Conservation (phyloP, 1,140 invertebrate species). For the Vanessa tameamea region DNA sequence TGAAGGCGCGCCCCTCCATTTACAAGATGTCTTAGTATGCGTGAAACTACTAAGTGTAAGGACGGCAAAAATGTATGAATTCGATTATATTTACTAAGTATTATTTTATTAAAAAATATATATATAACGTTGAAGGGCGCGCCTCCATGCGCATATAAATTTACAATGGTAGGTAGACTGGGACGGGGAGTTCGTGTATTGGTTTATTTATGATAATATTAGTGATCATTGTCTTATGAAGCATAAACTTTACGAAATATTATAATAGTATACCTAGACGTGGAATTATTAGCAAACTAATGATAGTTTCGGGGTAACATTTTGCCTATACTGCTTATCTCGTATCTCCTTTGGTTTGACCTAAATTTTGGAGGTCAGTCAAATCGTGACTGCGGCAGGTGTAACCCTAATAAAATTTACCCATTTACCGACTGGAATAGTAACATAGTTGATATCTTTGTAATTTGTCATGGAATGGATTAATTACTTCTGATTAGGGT, state of each 20-base stretch:
- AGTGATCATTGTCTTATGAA: neutral
- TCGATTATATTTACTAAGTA: too few species aligned
- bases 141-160: too few species aligned
- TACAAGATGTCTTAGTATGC: too few species aligned
- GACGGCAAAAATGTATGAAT: too few species aligned
- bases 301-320: constrained; percentile 13
- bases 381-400: constrained; percentile 22
- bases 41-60: too few species aligned
- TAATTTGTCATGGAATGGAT: neutral
- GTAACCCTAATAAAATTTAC: constrained; percentile 18
- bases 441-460: neutral
- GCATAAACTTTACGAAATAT: constrained; percentile 2
- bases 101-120: too few species aligned
- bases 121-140: too few species aligned
- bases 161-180: too few species aligned
- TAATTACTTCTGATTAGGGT: constrained; percentile 1
- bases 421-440: constrained; percentile 10
- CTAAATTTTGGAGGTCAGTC: constrained; percentile 23
- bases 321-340: constrained; percentile 16
- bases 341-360: constrained; percentile 18
- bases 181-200: too few species aligned
- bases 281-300: constrained; percentile 4
- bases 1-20: too few species aligned
- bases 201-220: neutral
- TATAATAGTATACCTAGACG: constrained; percentile 5